phyloP scores from a whole-genome alignment of 2,113 vertebrate genomes.

The Acanthochromis polyacanthus region DNA sequence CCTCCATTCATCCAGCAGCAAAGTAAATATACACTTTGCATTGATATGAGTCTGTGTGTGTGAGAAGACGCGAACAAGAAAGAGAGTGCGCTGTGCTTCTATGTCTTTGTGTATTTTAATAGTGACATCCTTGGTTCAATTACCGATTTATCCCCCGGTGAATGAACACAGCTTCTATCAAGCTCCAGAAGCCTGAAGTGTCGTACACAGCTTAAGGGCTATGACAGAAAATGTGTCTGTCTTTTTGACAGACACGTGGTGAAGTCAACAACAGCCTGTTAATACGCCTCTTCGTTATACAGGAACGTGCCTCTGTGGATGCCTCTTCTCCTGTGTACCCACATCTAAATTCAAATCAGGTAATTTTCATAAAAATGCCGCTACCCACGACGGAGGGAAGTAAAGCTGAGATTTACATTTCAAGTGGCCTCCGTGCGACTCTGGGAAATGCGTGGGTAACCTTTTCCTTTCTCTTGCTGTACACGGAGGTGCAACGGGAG shows the following conservation, averaged over 20 bases:
- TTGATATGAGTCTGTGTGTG: slow-evolving; percentile 4
- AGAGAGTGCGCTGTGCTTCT: slow-evolving; percentile 16
- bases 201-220: slow-evolving; percentile 42
- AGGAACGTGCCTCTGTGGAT: slow-evolving; percentile 46
- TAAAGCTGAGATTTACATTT: slow-evolving; percentile 77
- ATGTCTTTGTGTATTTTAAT: slow-evolving; percentile 56
- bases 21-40: slow-evolving; percentile 1
- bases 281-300: slow-evolving; percentile 60
- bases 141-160: slow-evolving; percentile 62
- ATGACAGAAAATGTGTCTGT: slow-evolving; percentile 47
- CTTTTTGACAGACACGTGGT: slow-evolving; percentile 58
- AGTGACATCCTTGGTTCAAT: slow-evolving; percentile 55
- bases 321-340: slow-evolving; percentile 43
- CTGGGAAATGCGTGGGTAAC: slow-evolving; percentile 68
- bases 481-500: slow-evolving; percentile 18
- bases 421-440: slow-evolving; percentile 63
- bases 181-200: slow-evolving; percentile 42
- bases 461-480: slow-evolving; percentile 46
- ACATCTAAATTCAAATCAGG: slow-evolving; percentile 76
- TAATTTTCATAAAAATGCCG: slow-evolving; percentile 74
- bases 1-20: not conserved
- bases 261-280: slow-evolving; percentile 68
- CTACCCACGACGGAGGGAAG: slow-evolving; percentile 51
- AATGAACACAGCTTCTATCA: slow-evolving; percentile 49
- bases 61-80: not conserved